phyloP scores from a whole-genome alignment of 2,113 vertebrate species.

The Hippolais icterina region DNA sequence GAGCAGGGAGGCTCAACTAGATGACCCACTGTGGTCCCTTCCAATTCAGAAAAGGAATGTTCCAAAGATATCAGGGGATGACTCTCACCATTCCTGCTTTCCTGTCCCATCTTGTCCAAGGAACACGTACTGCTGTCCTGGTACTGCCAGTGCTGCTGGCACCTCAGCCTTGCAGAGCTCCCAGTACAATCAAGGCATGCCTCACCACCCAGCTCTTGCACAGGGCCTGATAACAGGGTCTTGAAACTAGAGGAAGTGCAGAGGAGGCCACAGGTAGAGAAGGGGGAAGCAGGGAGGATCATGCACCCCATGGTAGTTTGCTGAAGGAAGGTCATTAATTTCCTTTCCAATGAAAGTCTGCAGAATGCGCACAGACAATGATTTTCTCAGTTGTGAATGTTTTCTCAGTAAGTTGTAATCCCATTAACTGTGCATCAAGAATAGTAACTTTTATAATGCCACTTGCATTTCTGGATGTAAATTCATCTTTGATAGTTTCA shows the following conservation, averaged over 20 bases:
- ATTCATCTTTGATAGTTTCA: background rate
- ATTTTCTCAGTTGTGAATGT: background rate
- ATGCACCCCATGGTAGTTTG: rapidly evolving
- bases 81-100: background rate
- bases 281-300: background rate
- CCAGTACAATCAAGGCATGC: rapidly evolving
- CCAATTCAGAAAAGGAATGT: background rate
- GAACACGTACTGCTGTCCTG: background rate
- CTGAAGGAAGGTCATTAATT: background rate
- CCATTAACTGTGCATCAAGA: background rate
- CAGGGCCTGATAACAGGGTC: too few relatives aligned
- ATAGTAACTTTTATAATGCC: background rate
- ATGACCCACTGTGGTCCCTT: background rate
- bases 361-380: background rate
- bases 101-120: background rate
- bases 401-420: background rate
- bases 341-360: background rate
- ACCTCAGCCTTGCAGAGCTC: background rate
- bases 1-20: background rate
- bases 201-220: background rate
- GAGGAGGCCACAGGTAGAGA: background rate
- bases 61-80: background rate
- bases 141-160: background rate
- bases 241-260: background rate
- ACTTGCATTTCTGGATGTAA: background rate